Conservation (phyloP, 2,797 vertebrate genomes). For the Sebastes aleutianus region DNA sequence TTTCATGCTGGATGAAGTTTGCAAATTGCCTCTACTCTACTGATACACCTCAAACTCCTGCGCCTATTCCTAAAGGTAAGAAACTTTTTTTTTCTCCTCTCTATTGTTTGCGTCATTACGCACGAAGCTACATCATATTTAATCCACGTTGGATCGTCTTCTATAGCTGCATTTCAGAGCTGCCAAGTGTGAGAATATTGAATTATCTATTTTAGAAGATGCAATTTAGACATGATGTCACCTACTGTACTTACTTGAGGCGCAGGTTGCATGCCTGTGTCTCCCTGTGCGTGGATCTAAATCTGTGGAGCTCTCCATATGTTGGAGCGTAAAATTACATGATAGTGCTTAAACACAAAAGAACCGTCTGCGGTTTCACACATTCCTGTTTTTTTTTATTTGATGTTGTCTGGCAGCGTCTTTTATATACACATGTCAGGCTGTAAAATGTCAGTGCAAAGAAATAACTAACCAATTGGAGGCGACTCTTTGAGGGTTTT, state of each 20-base stretch:
- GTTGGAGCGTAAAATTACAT: conserved; percentile 37
- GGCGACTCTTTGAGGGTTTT: conserved; percentile 6
- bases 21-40: conserved; percentile 38
- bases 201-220: background rate
- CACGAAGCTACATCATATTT: background rate
- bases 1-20: conserved; percentile 66
- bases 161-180: background rate
- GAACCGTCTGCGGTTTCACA: conserved; percentile 58
- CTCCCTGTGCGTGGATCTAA: conserved; percentile 14
- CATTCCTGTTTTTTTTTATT: conserved; percentile 17
- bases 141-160: background rate
- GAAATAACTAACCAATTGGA: conserved; percentile 15
- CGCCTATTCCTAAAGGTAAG: conserved; percentile 76
- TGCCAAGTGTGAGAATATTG: background rate
- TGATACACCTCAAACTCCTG: conserved; percentile 49
- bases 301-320: background rate
- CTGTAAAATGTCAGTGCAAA: conserved; percentile 37
- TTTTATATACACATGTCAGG: conserved; percentile 19
- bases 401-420: conserved; percentile 7
- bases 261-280: conserved; percentile 20
- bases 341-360: conserved; percentile 10
- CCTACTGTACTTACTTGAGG: background rate
- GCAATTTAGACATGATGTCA: conserved; percentile 13
- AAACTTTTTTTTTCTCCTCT: background rate
- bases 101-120: background rate